Evolutionary conservation across 2,797 vertebrate species (phyloP).

Genomic region (Galaxias olidus): DNA sequence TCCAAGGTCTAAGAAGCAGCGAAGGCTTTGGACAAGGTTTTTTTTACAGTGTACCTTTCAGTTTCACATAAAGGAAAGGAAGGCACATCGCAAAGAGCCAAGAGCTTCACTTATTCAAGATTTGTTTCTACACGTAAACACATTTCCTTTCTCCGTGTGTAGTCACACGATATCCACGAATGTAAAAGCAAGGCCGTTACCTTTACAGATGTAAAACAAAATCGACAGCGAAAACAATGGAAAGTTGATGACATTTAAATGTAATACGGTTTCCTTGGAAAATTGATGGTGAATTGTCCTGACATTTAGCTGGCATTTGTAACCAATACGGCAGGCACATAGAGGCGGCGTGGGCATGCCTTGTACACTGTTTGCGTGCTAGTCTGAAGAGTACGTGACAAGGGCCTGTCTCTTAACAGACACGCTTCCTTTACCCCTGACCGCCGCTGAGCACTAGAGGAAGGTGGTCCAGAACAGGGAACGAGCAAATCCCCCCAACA

Average conservation of each 20-base stretch:
- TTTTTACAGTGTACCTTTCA: too few species aligned
- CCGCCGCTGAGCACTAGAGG: too few species aligned
- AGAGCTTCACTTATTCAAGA: too few species aligned
- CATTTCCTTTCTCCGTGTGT: too few species aligned
- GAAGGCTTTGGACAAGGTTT: background rate
- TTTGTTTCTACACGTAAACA: too few species aligned
- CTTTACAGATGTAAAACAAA: background rate
- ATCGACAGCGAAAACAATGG: slow-evolving; percentile 11
- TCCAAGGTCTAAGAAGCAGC: background rate
- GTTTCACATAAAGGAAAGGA: too few species aligned
- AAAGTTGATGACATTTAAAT: slow-evolving; percentile 38
- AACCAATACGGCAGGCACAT: slow-evolving; percentile 17
- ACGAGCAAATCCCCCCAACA: too few species aligned
- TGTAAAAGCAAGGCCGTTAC: background rate
- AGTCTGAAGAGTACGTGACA: background rate
- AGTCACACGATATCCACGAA: too few species aligned
- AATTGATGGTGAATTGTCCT: slow-evolving; percentile 31
- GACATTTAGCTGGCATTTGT: slow-evolving; percentile 65
- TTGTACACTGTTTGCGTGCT: background rate
- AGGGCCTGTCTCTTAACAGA: background rate
- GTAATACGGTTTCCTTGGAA: slow-evolving; percentile 27
- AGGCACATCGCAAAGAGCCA: too few species aligned
- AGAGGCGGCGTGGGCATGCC: background rate
- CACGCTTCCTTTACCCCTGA: too few species aligned
- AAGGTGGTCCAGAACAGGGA: too few species aligned